Conservation (phyloP, 2,797 vertebrate species). For the Anas capensis region DNA sequence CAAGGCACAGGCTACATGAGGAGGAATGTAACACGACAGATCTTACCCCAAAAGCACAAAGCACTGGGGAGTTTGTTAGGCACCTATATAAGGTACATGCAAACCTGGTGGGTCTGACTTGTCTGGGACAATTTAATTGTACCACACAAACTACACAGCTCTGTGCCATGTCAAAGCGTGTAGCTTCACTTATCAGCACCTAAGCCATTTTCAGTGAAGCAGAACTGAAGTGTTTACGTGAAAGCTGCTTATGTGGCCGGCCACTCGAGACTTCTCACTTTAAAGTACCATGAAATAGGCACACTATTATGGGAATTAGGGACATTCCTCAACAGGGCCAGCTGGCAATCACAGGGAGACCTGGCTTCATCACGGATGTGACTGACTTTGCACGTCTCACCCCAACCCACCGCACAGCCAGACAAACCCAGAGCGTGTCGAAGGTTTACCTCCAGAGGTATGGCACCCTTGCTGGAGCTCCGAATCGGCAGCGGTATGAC, state of each 20-base stretch:
- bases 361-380: not conserved
- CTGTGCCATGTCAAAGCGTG: not conserved
- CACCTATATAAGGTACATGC: not conserved
- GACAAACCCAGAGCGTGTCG: not conserved
- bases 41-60: not conserved
- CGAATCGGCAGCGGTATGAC: not conserved
- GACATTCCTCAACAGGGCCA: constrained; percentile 23
- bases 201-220: not conserved
- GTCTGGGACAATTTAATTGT: not conserved
- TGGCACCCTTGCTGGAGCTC: not conserved
- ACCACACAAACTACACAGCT: not conserved
- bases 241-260: constrained; percentile 69
- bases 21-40: not conserved
- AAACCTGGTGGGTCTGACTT: not conserved
- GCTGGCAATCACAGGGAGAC: constrained; percentile 44
- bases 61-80: not conserved
- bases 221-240: constrained; percentile 63
- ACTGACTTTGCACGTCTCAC: not conserved
- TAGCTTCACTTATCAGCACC: constrained; percentile 7
- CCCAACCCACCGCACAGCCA: not conserved
- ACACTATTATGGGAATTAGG: constrained; percentile 48
- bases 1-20: accelerated
- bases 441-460: not conserved
- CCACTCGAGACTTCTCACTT: constrained; percentile 35
- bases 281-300: constrained; percentile 59